Evolutionary conservation across 2,113 vertebrate genomes (phyloP).

Genomic region (Labeo rohita): DNA sequence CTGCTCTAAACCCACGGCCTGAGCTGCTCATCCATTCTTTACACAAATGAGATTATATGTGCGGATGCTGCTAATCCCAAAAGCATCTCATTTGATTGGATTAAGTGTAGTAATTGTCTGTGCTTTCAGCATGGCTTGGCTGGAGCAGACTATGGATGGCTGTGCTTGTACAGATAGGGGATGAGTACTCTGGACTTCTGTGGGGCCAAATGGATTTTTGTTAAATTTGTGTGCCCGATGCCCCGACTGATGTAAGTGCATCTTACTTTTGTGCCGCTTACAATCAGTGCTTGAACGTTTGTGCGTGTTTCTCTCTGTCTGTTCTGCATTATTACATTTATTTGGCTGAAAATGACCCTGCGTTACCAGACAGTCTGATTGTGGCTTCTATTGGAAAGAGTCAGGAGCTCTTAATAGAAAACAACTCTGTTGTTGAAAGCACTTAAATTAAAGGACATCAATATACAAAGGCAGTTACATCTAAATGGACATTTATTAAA

Average conservation of each 20-base stretch:
- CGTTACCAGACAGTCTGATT: conserved; percentile 34
- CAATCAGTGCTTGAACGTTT: not conserved
- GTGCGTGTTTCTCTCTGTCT: not conserved
- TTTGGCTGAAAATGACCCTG: conserved; percentile 10
- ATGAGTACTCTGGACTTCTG: conserved; percentile 32
- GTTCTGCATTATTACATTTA: conserved; percentile 6
- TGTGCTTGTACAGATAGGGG: conserved; percentile 17
- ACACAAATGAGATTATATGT: conserved; percentile 50
- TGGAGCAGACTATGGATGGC: conserved; percentile 8
- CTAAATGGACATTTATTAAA: not conserved
- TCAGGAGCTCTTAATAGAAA: conserved; percentile 39
- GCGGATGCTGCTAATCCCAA: conserved; percentile 39
- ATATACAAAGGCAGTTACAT: not conserved
- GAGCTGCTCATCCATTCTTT: conserved; percentile 45
- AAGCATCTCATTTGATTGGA: conserved; percentile 49
- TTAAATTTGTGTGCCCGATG: not conserved
- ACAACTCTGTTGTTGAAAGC: not conserved
- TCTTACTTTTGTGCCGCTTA: not conserved
- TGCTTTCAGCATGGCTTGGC: conserved; percentile 12
- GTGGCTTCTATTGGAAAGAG: conserved; percentile 11
- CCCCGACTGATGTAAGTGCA: conserved; percentile 28
- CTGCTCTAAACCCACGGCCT: conserved; percentile 4
- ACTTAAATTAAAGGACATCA: not conserved
- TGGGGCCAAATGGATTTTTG: conserved; percentile 42
- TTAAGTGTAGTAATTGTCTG: conserved; percentile 54